Evolutionary conservation across 2,797 vertebrate genomes (phyloP).

Genomic region (Diplodus sargus): DNA sequence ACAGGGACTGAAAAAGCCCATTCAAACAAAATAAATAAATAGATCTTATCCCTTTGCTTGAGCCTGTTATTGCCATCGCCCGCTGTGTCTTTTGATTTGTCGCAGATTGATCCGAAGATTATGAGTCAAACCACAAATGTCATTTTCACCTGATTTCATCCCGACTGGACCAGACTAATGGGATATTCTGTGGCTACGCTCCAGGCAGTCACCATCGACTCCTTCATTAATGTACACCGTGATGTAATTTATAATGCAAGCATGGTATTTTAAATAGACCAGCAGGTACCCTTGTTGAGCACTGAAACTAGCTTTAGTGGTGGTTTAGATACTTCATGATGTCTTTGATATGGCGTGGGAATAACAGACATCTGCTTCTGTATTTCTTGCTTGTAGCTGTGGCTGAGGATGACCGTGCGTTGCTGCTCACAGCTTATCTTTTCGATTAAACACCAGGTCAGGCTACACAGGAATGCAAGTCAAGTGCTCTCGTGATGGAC

Average conservation of each 20-base stretch:
- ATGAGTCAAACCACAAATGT: constrained; percentile 35
- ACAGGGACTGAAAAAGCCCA: background rate
- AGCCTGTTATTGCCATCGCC: background rate
- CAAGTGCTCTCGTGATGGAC: constrained; percentile 32
- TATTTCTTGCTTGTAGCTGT: background rate
- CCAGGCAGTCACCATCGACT: constrained; percentile 26
- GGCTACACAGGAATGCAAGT: constrained; percentile 12
- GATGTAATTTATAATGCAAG: constrained; percentile 31
- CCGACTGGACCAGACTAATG: constrained; percentile 30
- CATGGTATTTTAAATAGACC: constrained; percentile 31
- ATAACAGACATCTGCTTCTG: constrained; percentile 6
- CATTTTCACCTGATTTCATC: constrained; percentile 36
- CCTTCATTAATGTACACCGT: constrained; percentile 40
- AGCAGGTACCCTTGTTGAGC: background rate
- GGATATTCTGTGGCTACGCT: constrained; percentile 4
- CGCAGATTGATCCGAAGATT: constrained; percentile 8
- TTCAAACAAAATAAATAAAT: background rate
- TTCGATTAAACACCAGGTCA: constrained; percentile 13
- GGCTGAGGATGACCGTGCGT: background rate
- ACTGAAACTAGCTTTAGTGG: constrained; percentile 1
- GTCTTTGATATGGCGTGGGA: constrained; percentile 10
- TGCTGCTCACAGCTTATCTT: constrained; percentile 17
- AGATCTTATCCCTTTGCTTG: background rate
- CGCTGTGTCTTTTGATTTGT: background rate
- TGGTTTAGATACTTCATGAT: constrained; percentile 1